These are phyloP conservation scores for Trichomycterus rosablanca DNA, from an alignment of 2,113 vertebrate species.

Conservation along the genomic window DNA sequence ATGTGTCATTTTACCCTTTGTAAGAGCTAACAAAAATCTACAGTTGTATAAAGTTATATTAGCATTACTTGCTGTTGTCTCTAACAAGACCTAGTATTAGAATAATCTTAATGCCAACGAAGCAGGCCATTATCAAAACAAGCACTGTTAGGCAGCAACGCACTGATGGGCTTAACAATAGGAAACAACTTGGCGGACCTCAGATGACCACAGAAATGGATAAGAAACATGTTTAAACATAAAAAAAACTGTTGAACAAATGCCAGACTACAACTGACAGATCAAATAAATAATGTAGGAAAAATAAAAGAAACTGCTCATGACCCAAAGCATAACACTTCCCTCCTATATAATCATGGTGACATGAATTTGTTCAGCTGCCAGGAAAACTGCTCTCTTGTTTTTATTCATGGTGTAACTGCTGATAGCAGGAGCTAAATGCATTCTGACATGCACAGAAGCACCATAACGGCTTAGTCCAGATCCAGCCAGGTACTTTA, in stretches of 20 bases:
- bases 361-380: not conserved
- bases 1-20: not conserved
- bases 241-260: not conserved
- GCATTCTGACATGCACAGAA: not conserved
- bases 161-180: slow-evolving; percentile 1
- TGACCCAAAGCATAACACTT: slow-evolving; percentile 4
- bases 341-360: slow-evolving; percentile 11
- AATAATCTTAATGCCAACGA: not conserved
- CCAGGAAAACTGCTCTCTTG: slow-evolving; percentile 7
- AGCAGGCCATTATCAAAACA: not conserved
- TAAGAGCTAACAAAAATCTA: not conserved
- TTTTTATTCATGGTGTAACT: slow-evolving; percentile 21
- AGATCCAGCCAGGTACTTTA: not conserved
- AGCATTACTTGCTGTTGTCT: not conserved
- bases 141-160: not conserved
- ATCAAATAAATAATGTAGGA: not conserved
- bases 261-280: not conserved
- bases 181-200: not conserved
- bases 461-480: slow-evolving; percentile 1
- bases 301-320: not conserved
- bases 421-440: slow-evolving; percentile 1
- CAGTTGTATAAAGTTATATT: not conserved
- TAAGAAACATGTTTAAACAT: not conserved
- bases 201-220: not conserved
- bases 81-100: not conserved